Percentiles rank a stretch among this genome's conserved stretches.
Evolutionary conservation across 2,797 vertebrate genomes (phyloP).

Genomic region (Phataginus tricuspis): DNA sequence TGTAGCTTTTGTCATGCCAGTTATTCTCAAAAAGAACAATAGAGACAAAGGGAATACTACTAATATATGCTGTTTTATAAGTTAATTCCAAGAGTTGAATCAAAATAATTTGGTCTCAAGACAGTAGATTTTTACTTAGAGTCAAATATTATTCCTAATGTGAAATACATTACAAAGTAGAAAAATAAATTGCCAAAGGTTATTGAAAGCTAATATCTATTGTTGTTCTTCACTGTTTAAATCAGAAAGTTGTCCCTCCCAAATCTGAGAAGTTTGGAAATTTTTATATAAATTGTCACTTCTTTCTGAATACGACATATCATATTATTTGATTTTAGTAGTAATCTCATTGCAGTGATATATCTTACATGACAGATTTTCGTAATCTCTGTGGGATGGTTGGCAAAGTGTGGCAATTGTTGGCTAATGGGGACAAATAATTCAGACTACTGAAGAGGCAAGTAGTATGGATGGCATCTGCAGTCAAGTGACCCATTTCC

Average conservation of each 20-base stretch:
- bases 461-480: background rate
- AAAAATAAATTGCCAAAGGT: background rate
- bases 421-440: background rate
- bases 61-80: slow-evolving; percentile 3
- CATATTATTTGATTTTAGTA: background rate
- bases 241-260: background rate
- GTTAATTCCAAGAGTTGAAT: background rate
- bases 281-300: background rate
- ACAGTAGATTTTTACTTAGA: background rate
- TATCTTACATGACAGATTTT: background rate
- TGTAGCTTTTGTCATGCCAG: background rate
- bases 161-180: slow-evolving; percentile 20
- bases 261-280: background rate
- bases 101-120: background rate
- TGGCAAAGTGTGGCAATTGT: background rate
- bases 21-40: background rate
- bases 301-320: background rate
- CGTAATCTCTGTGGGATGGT: background rate
- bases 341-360: background rate
- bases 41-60: background rate
- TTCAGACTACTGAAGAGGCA: background rate
- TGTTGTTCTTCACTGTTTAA: background rate
- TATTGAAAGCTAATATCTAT: background rate
- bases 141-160: background rate
- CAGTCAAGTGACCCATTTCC: background rate